Percentiles rank a stretch among this genome's conserved stretches.
These are phyloP conservation scores for Remorina albescens DNA, from an alignment of 2,797 vertebrate genomes.

Conservation along the genomic window DNA sequence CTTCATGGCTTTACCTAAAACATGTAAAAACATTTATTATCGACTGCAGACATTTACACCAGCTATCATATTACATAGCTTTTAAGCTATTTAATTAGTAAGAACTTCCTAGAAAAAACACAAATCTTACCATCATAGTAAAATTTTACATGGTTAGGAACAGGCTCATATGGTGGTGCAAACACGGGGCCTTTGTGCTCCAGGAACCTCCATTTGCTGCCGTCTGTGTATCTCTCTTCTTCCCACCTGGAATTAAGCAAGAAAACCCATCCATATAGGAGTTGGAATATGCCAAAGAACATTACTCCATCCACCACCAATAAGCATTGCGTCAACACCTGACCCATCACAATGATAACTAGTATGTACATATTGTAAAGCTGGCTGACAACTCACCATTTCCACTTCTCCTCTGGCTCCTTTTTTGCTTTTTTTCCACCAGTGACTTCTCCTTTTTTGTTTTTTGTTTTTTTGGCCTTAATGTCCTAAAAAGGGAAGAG, in stretches of 20 bases:
- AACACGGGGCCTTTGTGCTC: conserved; percentile 99
- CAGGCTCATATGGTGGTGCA: conserved; percentile 94
- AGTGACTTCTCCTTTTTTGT: conserved; percentile 86
- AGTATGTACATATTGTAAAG: not conserved
- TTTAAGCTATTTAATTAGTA: not conserved
- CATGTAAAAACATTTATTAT: not conserved
- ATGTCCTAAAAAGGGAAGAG: conserved; percentile 82
- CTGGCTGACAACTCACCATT: conserved; percentile 88
- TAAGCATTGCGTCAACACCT: not conserved
- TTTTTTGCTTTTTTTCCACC: conserved; percentile 95
- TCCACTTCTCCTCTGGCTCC: conserved; percentile 98
- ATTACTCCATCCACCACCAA: not conserved
- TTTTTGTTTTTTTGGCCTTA: conserved; percentile 93
- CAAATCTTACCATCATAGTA: conserved; percentile 93
- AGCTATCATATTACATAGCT: not conserved
- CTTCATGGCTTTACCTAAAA: conserved; percentile 92
- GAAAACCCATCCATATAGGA: conserved; percentile 18
- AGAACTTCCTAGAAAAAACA: not conserved
- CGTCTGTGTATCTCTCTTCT: conserved; percentile 96
- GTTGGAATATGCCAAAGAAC: conserved; percentile 9
- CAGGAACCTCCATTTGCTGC: conserved; percentile 96
- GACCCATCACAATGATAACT: not conserved
- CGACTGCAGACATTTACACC: not conserved
- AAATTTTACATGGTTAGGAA: conserved; percentile 93
- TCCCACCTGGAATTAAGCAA: conserved; percentile 90